These are phyloP conservation scores for Cremastobaeus sp. DNA, from an alignment of 2,888 invertebrate species.

Conservation along the genomic window DNA sequence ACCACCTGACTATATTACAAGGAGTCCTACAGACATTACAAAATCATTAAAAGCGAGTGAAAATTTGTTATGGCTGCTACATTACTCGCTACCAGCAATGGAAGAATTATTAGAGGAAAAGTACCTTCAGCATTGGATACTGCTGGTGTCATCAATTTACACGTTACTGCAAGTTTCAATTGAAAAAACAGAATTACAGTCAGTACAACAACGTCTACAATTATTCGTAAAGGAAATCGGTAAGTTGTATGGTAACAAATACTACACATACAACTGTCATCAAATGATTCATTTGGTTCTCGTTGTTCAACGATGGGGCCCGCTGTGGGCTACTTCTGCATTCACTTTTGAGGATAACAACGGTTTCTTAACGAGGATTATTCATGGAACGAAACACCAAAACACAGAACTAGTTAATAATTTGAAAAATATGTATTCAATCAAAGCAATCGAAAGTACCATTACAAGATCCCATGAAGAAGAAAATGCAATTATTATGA, in stretches of 20 bases:
- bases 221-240: too few species aligned
- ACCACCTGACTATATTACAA: slow-evolving; percentile 6
- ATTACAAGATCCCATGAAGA: background rate
- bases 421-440: slow-evolving; percentile 51
- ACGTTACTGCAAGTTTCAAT: slow-evolving; percentile 12
- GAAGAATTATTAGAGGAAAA: background rate
- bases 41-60: slow-evolving; percentile 9
- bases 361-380: slow-evolving; percentile 57
- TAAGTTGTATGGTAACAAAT: too few species aligned
- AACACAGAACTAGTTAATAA: slow-evolving; percentile 59
- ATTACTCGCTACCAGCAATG: slow-evolving; percentile 6
- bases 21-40: background rate
- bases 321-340: slow-evolving; percentile 61
- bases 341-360: slow-evolving; percentile 64
- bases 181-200: too few species aligned
- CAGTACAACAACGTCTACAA: too few species aligned
- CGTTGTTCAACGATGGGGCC: slow-evolving; percentile 63
- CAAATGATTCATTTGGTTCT: slow-evolving; percentile 54
- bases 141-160: slow-evolving; percentile 6
- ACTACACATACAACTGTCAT: too few species aligned
- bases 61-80: slow-evolving; percentile 7
- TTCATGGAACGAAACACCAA: slow-evolving; percentile 60
- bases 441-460: slow-evolving; percentile 30
- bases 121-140: slow-evolving; percentile 26
- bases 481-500: background rate